A percentile compares a stretch with the other conserved stretches of the same genome.
These are phyloP conservation scores for Grus americana DNA, from an alignment of 2,113 vertebrate genomes.

Conservation along the genomic window DNA sequence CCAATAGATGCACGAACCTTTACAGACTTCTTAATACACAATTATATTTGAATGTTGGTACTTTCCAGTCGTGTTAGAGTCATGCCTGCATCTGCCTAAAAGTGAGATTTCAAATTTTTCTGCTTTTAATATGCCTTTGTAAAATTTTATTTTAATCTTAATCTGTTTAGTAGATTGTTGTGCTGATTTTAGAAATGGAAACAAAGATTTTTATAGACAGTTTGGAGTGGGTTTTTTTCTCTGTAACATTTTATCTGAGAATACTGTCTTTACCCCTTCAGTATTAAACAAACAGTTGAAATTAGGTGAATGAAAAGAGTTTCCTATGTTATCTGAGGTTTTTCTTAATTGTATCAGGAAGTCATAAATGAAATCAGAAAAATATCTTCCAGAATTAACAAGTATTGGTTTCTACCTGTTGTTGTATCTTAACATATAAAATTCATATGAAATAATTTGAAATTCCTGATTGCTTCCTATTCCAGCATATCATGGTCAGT, in stretches of 20 bases:
- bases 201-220: neutral
- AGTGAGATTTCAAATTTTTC: neutral
- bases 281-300: neutral
- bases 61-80: neutral
- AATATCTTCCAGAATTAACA: neutral
- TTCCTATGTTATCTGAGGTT: neutral
- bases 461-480: constrained; percentile 7
- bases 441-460: neutral
- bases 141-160: neutral
- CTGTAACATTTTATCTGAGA: neutral
- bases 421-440: neutral
- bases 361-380: neutral
- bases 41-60: neutral
- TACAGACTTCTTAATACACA: neutral
- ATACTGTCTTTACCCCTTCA: neutral
- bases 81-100: neutral
- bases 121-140: neutral
- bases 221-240: neutral
- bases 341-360: neutral
- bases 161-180: neutral
- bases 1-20: neutral
- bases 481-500: neutral
- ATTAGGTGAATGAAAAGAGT: neutral
- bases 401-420: neutral
- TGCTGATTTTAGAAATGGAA: neutral